A percentile compares a stretch with the other conserved stretches of the same genome.
Evolutionary conservation across 2,113 vertebrate genomes (phyloP).

Genomic region (Dicerorhinus sumatrensis): DNA sequence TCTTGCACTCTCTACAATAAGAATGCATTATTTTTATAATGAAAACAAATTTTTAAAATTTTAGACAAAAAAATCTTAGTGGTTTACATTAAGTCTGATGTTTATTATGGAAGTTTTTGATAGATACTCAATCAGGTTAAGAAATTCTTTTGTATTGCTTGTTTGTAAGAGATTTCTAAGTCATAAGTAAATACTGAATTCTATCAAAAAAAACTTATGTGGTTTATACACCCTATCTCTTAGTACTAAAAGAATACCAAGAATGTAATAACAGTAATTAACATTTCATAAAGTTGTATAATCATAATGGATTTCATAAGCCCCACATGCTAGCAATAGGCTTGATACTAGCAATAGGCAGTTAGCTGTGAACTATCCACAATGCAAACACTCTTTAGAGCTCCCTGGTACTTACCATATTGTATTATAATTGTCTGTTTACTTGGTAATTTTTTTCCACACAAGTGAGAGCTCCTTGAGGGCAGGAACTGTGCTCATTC

Average conservation of each 20-base stretch:
- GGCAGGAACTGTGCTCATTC: not conserved
- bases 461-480: not conserved
- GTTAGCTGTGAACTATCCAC: slow-evolving; percentile 39
- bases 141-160: slow-evolving; percentile 34
- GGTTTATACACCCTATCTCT: not conserved
- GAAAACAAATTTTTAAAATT: not conserved
- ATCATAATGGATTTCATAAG: slow-evolving; percentile 41
- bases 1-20: not conserved
- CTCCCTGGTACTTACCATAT: not conserved
- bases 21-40: slow-evolving; percentile 53
- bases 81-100: not conserved
- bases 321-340: not conserved
- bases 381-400: not conserved
- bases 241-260: not conserved
- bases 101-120: not conserved
- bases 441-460: not conserved
- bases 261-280: slow-evolving; percentile 29
- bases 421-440: not conserved
- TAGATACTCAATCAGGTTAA: slow-evolving; percentile 10
- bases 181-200: slow-evolving; percentile 41
- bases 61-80: not conserved
- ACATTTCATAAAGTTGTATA: slow-evolving; percentile 34
- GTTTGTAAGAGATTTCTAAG: slow-evolving; percentile 24
- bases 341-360: not conserved
- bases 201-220: not conserved